These are phyloP conservation scores for Montipora foliosa DNA, from an alignment of 64 coral and sea anemone species.

Conservation along the genomic window DNA sequence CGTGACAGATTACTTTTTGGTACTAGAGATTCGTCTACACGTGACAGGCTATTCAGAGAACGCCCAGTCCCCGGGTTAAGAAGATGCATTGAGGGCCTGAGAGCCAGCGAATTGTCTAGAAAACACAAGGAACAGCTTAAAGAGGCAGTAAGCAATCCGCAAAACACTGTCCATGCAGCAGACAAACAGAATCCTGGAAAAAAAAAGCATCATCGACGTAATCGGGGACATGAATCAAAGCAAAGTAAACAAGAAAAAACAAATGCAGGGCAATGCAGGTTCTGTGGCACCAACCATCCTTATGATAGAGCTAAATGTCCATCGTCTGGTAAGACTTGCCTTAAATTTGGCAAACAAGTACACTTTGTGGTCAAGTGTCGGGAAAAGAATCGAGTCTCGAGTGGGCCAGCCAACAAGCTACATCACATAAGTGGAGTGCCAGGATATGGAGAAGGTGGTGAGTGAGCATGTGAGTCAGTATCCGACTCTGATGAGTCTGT, in stretches of 20 bases:
- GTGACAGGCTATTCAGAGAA: not conserved
- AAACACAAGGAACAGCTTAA: not conserved
- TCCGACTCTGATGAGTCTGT: too few species aligned
- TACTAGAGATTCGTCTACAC: not conserved
- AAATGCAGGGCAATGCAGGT: not conserved
- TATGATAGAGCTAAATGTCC: not conserved
- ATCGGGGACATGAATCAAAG: too few species aligned
- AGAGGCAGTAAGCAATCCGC: not conserved
- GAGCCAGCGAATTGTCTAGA: too few species aligned
- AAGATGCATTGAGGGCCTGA: not conserved
- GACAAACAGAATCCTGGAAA: not conserved
- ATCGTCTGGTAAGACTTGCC: constrained; percentile 12
- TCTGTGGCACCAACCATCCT: not conserved
- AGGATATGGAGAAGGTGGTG: not conserved
- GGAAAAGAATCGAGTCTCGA: not conserved
- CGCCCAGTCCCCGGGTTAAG: not conserved
- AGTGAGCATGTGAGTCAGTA: too few species aligned
- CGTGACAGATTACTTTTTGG: not conserved
- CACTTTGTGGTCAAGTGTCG: not conserved
- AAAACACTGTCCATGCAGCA: not conserved
- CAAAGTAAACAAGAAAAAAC: not conserved
- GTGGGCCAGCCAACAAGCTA: not conserved
- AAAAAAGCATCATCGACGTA: not conserved
- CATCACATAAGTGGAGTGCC: not conserved
- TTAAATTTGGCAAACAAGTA: constrained; percentile 6